Evolutionary conservation across 2,113 vertebrate genomes (phyloP).

Genomic region (Bufo gargarizans): DNA sequence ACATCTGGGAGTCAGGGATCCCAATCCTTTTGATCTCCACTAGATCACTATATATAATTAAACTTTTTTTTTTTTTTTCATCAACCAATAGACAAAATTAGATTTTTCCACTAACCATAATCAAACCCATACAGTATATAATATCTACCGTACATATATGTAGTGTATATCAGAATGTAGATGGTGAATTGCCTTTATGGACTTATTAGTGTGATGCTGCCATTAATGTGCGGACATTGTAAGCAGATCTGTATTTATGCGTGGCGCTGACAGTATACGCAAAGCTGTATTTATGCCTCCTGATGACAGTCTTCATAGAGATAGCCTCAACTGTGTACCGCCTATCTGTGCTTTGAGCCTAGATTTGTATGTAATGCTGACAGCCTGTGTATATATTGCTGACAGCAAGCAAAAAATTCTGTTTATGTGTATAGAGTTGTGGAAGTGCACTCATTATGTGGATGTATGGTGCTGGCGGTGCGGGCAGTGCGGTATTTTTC

Average conservation of each 20-base stretch:
- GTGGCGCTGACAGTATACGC: constrained; percentile 35
- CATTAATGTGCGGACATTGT: constrained; percentile 42
- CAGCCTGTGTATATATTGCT: constrained; percentile 53
- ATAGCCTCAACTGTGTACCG: background rate
- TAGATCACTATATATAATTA: too few species aligned
- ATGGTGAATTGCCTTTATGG: background rate
- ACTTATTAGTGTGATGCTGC: background rate
- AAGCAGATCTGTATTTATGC: constrained; percentile 28
- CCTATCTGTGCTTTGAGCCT: constrained; percentile 13
- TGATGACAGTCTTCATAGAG: constrained; percentile 12
- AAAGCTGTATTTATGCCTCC: constrained; percentile 42
- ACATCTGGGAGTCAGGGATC: background rate
- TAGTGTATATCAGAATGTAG: background rate
- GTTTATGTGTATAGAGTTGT: constrained; percentile 52
- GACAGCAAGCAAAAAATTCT: constrained; percentile 46
- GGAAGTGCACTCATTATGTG: constrained; percentile 55
- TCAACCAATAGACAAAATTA: too few species aligned
- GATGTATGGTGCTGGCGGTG: constrained; percentile 47
- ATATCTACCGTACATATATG: too few species aligned
- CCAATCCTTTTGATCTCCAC: too few species aligned
- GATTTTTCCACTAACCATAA: background rate
- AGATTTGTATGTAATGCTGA: constrained; percentile 33
- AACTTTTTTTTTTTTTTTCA: too few species aligned
- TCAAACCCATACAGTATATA: background rate
- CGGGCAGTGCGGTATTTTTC: constrained; percentile 39